Evolutionary conservation across 2,888 invertebrate genomes (phyloP), one percentile per base, ranked within the genome.

Genomic region (Ennomos fuscantarius): DNA sequence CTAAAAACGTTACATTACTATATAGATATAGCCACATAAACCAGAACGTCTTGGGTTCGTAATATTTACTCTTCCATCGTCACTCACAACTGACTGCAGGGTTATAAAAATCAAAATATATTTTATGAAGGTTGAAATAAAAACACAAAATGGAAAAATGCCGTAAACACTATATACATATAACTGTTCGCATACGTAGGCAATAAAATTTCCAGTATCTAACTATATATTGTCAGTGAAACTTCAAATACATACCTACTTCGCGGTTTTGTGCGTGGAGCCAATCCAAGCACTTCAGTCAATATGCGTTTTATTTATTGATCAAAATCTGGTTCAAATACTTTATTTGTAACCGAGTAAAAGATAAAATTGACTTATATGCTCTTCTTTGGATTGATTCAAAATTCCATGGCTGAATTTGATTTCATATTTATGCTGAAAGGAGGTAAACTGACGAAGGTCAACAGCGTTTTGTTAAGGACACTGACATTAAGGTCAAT

Each of bases 101-200:
- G n/a, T 15, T 32, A 9, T 24, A 8, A 11, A 44, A n/a, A 33
- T 32, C 10, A 47, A 57, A 57, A 57, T 51, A 52, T 34, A 35
- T 59, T 59, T 59, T 59, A 54, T 54, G 49, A 42, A 37, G 40
- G 40, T 58, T 35, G 52, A 35, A 37, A 56, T 51, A n/a, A 56
- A 51, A 56, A 47, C 40, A 44, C 56, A 49, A 48, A 53, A 45
- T 40, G 44, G 41, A 51, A 48, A 44, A 48, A 11, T 40, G 45
- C 41, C 31, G 44, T 53, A 58, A 59, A 49, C 49, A 49, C 37
- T 44, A 54, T 34, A 24, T 24, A 24, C 24, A 6, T n/a, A n/a
- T n/a, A n/a, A n/a, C n/a, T n/a, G n/a, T n/a, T n/a, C n/a, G n/a
- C n/a, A n/a, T 47, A 54, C 41, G 45, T 45, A 50, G 33, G 33